These are phyloP conservation scores for Lutraria rhynchaena DNA, from an alignment of 1,140 invertebrate genomes.

Conservation along the genomic window DNA sequence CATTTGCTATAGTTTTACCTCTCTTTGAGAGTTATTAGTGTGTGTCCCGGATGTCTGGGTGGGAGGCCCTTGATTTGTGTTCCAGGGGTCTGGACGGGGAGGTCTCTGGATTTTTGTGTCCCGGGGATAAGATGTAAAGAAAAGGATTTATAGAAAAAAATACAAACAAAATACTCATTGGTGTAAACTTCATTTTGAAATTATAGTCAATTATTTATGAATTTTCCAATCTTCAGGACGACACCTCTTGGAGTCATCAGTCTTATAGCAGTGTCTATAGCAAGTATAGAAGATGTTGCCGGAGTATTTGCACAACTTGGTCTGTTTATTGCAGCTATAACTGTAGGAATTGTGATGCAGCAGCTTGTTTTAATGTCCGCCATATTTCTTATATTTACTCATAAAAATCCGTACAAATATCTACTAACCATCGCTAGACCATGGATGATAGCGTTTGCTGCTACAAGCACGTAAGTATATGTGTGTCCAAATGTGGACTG, in stretches of 20 bases:
- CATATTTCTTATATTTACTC: conserved; percentile 92
- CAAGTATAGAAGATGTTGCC: conserved; percentile 89
- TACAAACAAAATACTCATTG: too few relatives aligned
- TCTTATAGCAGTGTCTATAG: conserved; percentile 95
- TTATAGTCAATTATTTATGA: too few relatives aligned
- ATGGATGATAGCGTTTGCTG: conserved; percentile 94
- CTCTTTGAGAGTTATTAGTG: too few relatives aligned
- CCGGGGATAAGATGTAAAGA: too few relatives aligned
- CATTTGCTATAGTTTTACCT: too few relatives aligned
- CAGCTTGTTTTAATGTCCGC: conserved; percentile 92
- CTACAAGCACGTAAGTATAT: conserved; percentile 88
- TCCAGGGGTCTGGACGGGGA: too few relatives aligned
- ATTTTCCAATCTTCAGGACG: conserved; percentile 83
- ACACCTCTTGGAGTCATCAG: conserved; percentile 94
- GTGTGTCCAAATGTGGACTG: too few relatives aligned
- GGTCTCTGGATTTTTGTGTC: too few relatives aligned
- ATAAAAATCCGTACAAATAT: conserved; percentile 94
- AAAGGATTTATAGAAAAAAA: too few relatives aligned
- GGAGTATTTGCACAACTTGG: conserved; percentile 91
- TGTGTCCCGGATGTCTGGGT: too few relatives aligned
- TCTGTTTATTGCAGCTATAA: conserved; percentile 92
- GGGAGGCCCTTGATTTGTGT: too few relatives aligned
- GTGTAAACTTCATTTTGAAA: too few relatives aligned
- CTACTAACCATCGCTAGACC: conserved; percentile 90
- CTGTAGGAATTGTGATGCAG: conserved; percentile 93